Evolutionary conservation across 1,140 invertebrate species (phyloP).

Genomic region (Bradynema listronoti): DNA sequence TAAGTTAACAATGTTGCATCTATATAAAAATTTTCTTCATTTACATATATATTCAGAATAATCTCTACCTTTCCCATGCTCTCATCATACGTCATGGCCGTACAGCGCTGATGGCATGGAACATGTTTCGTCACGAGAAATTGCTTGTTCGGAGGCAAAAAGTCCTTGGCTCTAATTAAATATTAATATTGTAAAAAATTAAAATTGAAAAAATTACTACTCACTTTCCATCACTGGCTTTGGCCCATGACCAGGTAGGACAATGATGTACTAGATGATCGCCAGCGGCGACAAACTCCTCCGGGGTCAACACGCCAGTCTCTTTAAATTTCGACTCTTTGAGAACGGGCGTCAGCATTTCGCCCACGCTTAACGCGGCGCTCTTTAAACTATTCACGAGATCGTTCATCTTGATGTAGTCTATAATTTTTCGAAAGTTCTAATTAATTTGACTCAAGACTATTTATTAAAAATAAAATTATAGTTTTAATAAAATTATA

Average conservation of each 20-base stretch:
- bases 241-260: conserved; percentile 97
- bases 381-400: conserved; percentile 29
- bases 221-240: conserved; percentile 67
- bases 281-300: conserved; percentile 63
- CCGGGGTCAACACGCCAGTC: conserved; percentile 87
- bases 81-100: conserved; percentile 78
- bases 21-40: conserved; percentile 8
- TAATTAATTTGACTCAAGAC: too few relatives aligned
- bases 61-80: conserved; percentile 68
- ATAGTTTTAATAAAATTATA: too few relatives aligned
- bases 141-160: conserved; percentile 73
- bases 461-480: too few relatives aligned
- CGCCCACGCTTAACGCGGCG: conserved; percentile 67
- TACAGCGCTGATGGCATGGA: conserved; percentile 61
- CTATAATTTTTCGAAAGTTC: too few relatives aligned
- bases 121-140: conserved; percentile 89
- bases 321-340: conserved; percentile 98
- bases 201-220: conserved; percentile 68
- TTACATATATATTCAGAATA: conserved; percentile 2
- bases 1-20: conserved; percentile 6
- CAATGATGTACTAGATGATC: conserved; percentile 98
- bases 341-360: conserved; percentile 87
- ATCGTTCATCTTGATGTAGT: conserved; percentile 39
- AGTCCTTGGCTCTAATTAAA: conserved; percentile 23
- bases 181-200: neutral